A percentile compares a stretch with the other conserved stretches of the same genome.
phyloP scores from a whole-genome alignment of 2,797 vertebrate genomes.

The Garrulus glandarius region DNA sequence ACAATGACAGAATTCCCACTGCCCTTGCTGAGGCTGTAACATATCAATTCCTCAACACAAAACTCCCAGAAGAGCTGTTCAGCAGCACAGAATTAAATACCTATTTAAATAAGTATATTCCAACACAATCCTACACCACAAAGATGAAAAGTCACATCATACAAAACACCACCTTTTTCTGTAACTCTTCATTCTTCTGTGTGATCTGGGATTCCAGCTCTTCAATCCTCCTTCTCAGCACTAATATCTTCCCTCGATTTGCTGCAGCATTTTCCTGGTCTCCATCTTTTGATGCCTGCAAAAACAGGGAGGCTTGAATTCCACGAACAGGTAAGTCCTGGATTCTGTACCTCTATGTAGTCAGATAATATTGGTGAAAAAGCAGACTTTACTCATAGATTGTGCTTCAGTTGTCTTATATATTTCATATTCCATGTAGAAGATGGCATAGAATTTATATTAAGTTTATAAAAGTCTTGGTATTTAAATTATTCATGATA shows the following conservation, averaged over 20 bases:
- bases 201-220: conserved; percentile 84
- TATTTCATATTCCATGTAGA: not conserved
- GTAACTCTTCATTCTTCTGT: conserved; percentile 78
- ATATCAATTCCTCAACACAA: not conserved
- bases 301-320: not conserved
- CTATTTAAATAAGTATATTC: not conserved
- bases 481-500: not conserved
- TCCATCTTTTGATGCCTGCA: conserved; percentile 64
- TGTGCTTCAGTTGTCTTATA: not conserved
- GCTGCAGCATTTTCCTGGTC: conserved; percentile 81
- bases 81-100: not conserved
- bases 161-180: conserved; percentile 75
- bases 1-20: not conserved
- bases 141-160: not conserved
- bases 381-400: not conserved
- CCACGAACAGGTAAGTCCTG: not conserved
- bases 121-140: not conserved
- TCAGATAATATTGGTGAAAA: not conserved
- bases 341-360: not conserved
- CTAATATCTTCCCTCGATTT: conserved; percentile 86
- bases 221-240: conserved; percentile 87
- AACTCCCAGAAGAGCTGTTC: not conserved
- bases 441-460: not conserved
- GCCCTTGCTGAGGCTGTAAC: not conserved
- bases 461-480: not conserved